These are phyloP conservation scores for Dasysyrphus albostriatus DNA, from an alignment of 2,888 invertebrate genomes.

Conservation along the genomic window DNA sequence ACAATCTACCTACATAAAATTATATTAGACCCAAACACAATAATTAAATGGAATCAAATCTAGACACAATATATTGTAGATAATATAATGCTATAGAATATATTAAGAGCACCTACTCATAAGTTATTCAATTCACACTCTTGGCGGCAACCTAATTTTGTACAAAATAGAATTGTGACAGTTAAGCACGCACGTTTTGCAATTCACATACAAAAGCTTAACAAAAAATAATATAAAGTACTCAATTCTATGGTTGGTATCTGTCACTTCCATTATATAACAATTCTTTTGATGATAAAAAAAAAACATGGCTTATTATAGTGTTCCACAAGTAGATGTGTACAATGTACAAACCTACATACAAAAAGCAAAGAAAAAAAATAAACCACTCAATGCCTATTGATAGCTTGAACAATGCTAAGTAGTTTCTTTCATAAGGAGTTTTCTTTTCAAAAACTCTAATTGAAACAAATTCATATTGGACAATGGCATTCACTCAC, in stretches of 20 bases:
- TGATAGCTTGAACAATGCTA: slow-evolving; percentile 24
- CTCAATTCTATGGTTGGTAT: neutral
- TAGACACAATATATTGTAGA: neutral
- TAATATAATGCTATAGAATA: neutral
- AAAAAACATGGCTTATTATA: neutral
- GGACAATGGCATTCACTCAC: slow-evolving; percentile 17
- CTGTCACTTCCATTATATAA: neutral
- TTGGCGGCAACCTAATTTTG: slow-evolving; percentile 48
- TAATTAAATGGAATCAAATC: neutral
- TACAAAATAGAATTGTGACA: slow-evolving; percentile 53
- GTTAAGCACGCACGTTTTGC: slow-evolving; percentile 54
- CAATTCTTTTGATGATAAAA: neutral
- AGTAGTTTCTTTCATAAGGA: slow-evolving; percentile 29
- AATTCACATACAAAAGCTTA: slow-evolving; percentile 37
- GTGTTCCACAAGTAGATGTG: neutral
- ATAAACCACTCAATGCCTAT: slow-evolving; percentile 22
- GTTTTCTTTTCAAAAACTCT: slow-evolving; percentile 26
- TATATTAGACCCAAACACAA: no score
- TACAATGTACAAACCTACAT: neutral
- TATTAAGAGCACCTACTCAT: neutral
- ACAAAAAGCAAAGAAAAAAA: neutral
- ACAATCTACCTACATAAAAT: no score
- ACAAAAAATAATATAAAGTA: slow-evolving; percentile 34
- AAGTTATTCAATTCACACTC: slow-evolving; percentile 44
- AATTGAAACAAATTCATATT: slow-evolving; percentile 31